Evolutionary conservation across 2,797 vertebrate genomes (phyloP).

Genomic region (Phrynocephalus vlangalii): DNA sequence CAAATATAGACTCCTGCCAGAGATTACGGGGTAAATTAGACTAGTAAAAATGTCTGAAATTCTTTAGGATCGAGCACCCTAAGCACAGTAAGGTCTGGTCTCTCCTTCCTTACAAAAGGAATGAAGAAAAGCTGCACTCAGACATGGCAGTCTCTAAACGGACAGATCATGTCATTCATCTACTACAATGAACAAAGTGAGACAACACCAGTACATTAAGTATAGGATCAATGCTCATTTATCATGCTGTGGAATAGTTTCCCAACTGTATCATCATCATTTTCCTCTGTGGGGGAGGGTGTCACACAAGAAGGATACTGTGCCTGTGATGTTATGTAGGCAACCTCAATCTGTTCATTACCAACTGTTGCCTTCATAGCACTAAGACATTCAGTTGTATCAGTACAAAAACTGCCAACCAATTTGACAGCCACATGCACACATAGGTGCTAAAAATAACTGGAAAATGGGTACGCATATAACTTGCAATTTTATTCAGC

Average conservation of each 20-base stretch:
- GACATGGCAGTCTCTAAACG: neutral
- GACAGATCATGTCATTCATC: neutral
- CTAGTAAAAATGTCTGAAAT: neutral
- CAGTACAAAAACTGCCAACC: neutral
- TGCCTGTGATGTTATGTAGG: slow-evolving; percentile 51
- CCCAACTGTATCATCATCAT: slow-evolving; percentile 46
- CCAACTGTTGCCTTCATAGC: slow-evolving; percentile 7
- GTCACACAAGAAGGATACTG: slow-evolving; percentile 42
- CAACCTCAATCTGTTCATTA: slow-evolving; percentile 47
- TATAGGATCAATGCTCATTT: slow-evolving; percentile 41
- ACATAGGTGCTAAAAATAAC: slow-evolving; percentile 36
- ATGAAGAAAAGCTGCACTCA: neutral
- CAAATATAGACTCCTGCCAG: too few species aligned
- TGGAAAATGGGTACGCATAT: slow-evolving; percentile 28
- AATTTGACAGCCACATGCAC: slow-evolving; percentile 19
- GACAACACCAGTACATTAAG: slow-evolving; percentile 8
- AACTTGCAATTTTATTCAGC: slow-evolving; percentile 2
- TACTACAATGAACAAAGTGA: slow-evolving; percentile 13
- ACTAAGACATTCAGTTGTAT: neutral
- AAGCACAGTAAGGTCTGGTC: neutral
- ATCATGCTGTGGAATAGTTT: slow-evolving; percentile 46
- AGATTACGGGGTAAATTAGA: neutral
- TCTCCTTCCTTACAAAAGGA: neutral
- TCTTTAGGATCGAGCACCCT: too few species aligned
- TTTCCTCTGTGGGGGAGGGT: slow-evolving; percentile 54